Evolutionary conservation across 2,797 vertebrate species (phyloP), one percentile per base, ranked within the genome.

Genomic region (Lacerta viridis): DNA sequence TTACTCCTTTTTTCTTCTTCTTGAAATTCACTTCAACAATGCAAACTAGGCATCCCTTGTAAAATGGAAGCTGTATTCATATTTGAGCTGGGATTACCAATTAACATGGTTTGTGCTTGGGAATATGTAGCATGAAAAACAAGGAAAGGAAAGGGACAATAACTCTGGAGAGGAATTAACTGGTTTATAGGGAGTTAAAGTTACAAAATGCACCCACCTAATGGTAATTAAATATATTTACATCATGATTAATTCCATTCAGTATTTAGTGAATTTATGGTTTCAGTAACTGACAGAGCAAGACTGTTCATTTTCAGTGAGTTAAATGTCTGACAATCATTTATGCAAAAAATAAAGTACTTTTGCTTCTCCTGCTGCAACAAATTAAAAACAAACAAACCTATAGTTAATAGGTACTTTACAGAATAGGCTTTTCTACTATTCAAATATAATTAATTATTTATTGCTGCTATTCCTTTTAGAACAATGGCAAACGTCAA

Each of bases 351-450:
- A 46, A 36, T 36, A 85, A 85, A 29, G 17, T 69, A 36, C 33
- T 46, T 0, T 36, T 55, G 83, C 20, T 74, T 66, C 55, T 64
- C 72, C 6, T 68, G 61, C n/a, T 55, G 33, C 11, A 76, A 76
- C 55, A 76, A 29, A 43, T 76, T 85, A 64, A 43, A 29, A 85
- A 10, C 2, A 39, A 29, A 75, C 39, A 15, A 64, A 39, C n/a
- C 50, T 50, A 50, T 11, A 50, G 18, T 69, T 86, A 86, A 79
- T 25, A 46, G 39, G 29, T 69, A 86, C 23, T 79, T 86, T 79
- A 75, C 13, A 69, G 23, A 79, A 7, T 69, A 86, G 77, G 23
- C 17, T 50, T 33, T 86, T 43, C 25, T 36, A 55, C 3, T 33
- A 33, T 77, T 77, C 27, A 77, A 77, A 66, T 66, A 23, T 64